phyloP scores from a whole-genome alignment of 2,888 invertebrate genomes.

The Ptilodon capucinus region DNA sequence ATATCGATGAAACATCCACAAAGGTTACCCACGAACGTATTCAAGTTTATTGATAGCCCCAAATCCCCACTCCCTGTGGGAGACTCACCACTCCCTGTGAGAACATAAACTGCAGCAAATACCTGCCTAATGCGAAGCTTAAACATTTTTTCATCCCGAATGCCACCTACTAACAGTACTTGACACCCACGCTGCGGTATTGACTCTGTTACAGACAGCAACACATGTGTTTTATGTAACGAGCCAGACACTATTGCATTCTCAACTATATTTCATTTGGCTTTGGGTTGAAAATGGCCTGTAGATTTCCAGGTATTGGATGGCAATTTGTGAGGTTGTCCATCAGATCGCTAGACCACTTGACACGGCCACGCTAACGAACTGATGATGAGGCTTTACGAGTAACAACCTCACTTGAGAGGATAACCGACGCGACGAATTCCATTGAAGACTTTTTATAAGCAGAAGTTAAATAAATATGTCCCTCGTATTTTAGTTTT shows the following conservation, averaged over 20 bases:
- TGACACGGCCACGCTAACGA: conserved; percentile 60
- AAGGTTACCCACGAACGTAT: neutral
- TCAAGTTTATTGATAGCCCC: conserved; percentile 19
- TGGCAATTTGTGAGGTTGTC: conserved; percentile 22
- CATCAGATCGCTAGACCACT: conserved; percentile 41
- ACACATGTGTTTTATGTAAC: conserved; percentile 7
- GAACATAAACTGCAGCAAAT: conserved; percentile 48
- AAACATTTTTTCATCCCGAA: conserved; percentile 51
- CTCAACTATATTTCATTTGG: conserved; percentile 5
- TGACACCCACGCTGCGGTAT: conserved; percentile 50
- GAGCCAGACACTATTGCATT: conserved; percentile 8
- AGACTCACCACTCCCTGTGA: conserved; percentile 45
- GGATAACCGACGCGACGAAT: conserved; percentile 30
- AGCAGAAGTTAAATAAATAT: neutral
- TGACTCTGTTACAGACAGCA: conserved; percentile 33
- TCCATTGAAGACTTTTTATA: neutral
- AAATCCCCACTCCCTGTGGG: conserved; percentile 43
- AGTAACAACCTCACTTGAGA: conserved; percentile 37
- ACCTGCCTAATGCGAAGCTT: conserved; percentile 52
- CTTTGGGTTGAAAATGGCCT: conserved; percentile 23
- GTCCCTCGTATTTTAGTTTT: neutral
- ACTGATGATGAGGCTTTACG: conserved; percentile 53
- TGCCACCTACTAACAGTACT: conserved; percentile 56
- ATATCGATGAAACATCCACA: neutral
- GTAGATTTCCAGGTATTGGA: conserved; percentile 7